Evolutionary conservation across 2,113 vertebrate species (phyloP).

Genomic region (Columbina picui): DNA sequence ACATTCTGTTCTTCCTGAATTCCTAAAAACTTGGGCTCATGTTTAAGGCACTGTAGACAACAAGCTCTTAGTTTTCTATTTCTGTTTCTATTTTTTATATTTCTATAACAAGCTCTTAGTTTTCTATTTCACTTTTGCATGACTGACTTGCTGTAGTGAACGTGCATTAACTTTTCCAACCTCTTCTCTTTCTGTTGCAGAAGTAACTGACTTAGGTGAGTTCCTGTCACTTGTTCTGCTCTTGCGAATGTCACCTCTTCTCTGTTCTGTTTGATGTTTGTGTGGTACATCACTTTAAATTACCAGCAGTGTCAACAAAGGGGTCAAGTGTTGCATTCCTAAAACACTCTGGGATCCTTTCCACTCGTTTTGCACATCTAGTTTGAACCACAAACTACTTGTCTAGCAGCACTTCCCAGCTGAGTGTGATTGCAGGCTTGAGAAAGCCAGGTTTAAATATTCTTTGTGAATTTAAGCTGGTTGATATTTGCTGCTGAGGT

Average conservation of each 20-base stretch:
- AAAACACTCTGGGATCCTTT: neutral
- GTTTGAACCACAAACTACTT: neutral
- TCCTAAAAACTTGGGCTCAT: neutral
- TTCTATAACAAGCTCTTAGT: neutral
- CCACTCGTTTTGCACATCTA: neutral
- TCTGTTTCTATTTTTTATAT: neutral
- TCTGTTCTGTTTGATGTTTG: neutral
- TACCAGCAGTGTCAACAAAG: neutral
- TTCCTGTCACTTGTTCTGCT: slow-evolving; percentile 44
- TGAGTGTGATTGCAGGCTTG: neutral
- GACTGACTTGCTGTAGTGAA: slow-evolving; percentile 31
- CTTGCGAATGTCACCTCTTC: neutral
- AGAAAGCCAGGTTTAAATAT: neutral
- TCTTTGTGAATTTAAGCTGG: neutral
- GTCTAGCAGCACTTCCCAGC: neutral
- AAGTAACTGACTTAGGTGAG: slow-evolving; percentile 85
- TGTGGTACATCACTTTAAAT: neutral
- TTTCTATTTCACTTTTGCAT: neutral
- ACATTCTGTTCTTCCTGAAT: neutral
- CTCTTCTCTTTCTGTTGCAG: slow-evolving; percentile 81
- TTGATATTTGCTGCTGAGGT: neutral
- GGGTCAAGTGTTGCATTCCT: neutral
- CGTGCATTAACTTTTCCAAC: slow-evolving; percentile 61
- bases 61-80: neutral
- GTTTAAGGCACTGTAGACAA: neutral